Evolutionary conservation across 2,888 invertebrate genomes (phyloP), one percentile per base, ranked within the genome.

Genomic region (Yponomeuta sedellus): DNA sequence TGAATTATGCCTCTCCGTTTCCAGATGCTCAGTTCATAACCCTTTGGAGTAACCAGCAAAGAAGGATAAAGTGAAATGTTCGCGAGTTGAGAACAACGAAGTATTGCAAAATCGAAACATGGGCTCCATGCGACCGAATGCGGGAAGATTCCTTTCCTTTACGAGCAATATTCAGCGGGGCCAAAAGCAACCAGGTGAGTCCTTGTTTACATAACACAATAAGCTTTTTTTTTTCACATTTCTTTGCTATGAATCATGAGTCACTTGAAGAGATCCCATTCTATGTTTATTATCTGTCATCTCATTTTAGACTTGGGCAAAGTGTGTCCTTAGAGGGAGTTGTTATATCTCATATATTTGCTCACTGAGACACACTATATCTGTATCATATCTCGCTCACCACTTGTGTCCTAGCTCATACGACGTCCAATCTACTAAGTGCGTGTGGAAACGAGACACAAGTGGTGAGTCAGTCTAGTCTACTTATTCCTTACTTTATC

Each of bases 81-180:
- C 79, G 77, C 70, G 65, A 71, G 70, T 75, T 78, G 72, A 52
- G 80, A 78, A 76, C 71, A 69, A 69, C 73, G 8, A 34, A 34
- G 34, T 68, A 67, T 68, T 68, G 70, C 70, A 71, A 68, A 72
- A 71, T 73, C 67, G 61, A 64, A 86, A 81, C 73, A 93, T 93
- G 93, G 93, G 93, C 77, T 93, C 93, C 74, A 91, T 93, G 88
- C 92, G 93, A 77, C 93, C 93, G 75, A 91, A 52, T 52, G 44
- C 92, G 70, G 93, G 93, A 78, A 85, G 93, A 76, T 93, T 93
- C 77, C 85, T 93, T 72, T 92, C 92, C 62, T 93, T 93, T 75
- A 84, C 92, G 12, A 93, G 91, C 74, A 93, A 93, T 78, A 92
- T 93, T 73, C 93, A 92, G 74, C 88, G 93, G 73, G 78, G 88